A percentile compares a stretch with the other conserved stretches of the same genome.
These are phyloP conservation scores for Rhopilema esculentum DNA, from an alignment of 30 jellyfish, hydroid and myxozoan genomes.

Conservation along the genomic window DNA sequence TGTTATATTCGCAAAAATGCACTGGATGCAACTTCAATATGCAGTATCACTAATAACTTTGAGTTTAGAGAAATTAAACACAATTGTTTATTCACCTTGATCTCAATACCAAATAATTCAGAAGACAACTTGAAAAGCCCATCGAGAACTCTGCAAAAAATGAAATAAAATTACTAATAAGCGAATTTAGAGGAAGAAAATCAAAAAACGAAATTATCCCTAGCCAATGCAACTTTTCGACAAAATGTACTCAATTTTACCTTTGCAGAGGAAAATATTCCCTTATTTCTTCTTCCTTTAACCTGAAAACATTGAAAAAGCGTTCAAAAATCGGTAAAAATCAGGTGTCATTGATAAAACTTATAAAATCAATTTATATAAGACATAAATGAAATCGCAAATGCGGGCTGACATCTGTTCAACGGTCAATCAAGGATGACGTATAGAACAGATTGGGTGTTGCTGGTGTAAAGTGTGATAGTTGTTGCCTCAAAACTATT, in stretches of 20 bases:
- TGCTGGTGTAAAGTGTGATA: no score
- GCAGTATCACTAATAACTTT: no score
- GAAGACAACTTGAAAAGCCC: constrained; percentile 78
- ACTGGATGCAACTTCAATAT: no score
- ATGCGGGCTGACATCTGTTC: no score
- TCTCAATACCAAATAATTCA: constrained; percentile 72
- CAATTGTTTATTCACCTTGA: constrained; percentile 40
- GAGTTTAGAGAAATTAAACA: no score
- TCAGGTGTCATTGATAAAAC: no score
- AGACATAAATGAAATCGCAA: no score
- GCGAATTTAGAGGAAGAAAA: not conserved
- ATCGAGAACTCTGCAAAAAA: constrained; percentile 67
- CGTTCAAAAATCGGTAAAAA: not conserved
- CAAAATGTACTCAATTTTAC: constrained; percentile 15
- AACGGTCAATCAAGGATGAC: no score
- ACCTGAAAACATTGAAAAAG: constrained; percentile 23
- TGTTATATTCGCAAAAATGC: no score
- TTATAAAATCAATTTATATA: no score
- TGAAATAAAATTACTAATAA: not conserved
- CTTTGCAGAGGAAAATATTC: constrained; percentile 84
- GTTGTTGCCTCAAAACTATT: no score
- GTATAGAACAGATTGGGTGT: no score
- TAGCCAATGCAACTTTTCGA: not conserved
- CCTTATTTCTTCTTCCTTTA: constrained; percentile 79
- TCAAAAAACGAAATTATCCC: not conserved